Evolutionary conservation across 2,888 invertebrate genomes (phyloP).

Genomic region (Macrosiphum euphorbiae): DNA sequence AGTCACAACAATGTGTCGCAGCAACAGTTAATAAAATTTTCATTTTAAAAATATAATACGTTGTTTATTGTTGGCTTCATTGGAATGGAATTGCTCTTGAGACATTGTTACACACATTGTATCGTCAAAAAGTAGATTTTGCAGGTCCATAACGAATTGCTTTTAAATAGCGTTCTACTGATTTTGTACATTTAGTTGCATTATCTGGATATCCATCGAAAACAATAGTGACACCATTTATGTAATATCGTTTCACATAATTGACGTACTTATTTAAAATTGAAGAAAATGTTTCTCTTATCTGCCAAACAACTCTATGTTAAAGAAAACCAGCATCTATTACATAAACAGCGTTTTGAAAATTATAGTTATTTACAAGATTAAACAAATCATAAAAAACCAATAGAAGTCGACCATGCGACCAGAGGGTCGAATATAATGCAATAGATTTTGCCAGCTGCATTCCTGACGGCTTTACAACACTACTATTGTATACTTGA

Average conservation of each 20-base stretch:
- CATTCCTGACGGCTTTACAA: too few species aligned
- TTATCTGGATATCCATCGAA: slow-evolving; percentile 6
- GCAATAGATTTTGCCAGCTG: too few species aligned
- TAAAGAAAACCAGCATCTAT: slow-evolving; percentile 69
- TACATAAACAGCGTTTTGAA: slow-evolving; percentile 64
- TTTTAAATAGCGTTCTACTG: not conserved
- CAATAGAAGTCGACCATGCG: too few species aligned
- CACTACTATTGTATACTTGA: too few species aligned
- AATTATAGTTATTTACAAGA: not conserved
- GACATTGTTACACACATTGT: not conserved
- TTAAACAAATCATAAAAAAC: slow-evolving; percentile 13
- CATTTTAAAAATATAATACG: slow-evolving; percentile 45
- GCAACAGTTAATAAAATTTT: not conserved
- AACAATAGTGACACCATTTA: not conserved
- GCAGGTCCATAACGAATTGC: not conserved
- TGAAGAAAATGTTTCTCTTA: slow-evolving; percentile 43
- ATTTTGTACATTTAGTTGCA: not conserved
- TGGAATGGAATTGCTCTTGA: slow-evolving; percentile 61
- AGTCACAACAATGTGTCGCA: too few species aligned
- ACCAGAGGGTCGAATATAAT: too few species aligned
- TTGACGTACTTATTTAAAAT: slow-evolving; percentile 56
- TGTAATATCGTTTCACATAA: slow-evolving; percentile 58
- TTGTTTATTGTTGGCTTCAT: slow-evolving; percentile 59
- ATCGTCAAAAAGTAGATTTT: slow-evolving; percentile 15
- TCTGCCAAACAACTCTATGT: slow-evolving; percentile 68